Conservation (phyloP, 2,113 vertebrate genomes). For the Podarcis raffonei region DNA sequence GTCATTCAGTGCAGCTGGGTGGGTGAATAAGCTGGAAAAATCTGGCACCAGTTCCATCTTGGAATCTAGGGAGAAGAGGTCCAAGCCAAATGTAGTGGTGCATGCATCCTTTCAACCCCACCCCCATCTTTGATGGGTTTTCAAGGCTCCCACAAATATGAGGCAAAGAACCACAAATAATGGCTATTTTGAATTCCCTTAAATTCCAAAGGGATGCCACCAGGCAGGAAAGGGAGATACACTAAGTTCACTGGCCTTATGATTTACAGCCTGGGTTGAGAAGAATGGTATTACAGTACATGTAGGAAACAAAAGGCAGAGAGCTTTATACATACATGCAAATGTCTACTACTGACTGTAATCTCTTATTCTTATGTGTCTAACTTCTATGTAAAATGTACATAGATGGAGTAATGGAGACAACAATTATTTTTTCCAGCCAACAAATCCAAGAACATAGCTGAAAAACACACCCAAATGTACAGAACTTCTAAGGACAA, state of each 20-base stretch:
- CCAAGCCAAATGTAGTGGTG: neutral
- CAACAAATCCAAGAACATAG: neutral
- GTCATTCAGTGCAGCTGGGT: neutral
- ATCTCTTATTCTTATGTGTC: neutral
- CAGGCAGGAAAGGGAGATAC: neutral
- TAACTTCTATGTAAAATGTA: neutral
- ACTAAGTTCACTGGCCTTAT: neutral
- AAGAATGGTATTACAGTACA: neutral
- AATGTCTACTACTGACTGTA: neutral
- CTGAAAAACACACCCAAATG: neutral
- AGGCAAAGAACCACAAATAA: neutral
- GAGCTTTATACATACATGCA: neutral
- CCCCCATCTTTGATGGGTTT: neutral
- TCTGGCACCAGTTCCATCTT: neutral
- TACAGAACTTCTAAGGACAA: slow-evolving; percentile 17
- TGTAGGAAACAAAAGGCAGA: neutral
- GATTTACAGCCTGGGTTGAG: neutral
- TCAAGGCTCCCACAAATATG: neutral
- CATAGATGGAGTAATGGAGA: neutral
- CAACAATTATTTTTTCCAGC: neutral
- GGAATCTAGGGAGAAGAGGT: neutral
- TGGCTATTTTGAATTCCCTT: neutral
- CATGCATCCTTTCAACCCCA: neutral
- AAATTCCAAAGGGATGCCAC: neutral
- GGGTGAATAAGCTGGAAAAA: neutral